phyloP scores from a whole-genome alignment of 2,113 vertebrate species.

The Pituophis catenifer region DNA sequence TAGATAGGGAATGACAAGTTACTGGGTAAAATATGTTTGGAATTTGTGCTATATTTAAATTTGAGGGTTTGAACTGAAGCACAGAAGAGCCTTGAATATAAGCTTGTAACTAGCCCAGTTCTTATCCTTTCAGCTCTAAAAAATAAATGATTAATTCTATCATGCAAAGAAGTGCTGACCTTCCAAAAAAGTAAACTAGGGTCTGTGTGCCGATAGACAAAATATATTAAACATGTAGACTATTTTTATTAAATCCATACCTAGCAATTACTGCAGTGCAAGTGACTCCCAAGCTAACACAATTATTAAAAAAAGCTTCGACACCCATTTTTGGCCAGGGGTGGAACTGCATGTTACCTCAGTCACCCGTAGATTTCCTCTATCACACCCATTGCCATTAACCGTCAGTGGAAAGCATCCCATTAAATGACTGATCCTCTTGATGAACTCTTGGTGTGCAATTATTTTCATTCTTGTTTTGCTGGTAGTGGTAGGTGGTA shows the following conservation, averaged over 20 bases:
- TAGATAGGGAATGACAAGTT: background rate
- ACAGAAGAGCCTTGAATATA: background rate
- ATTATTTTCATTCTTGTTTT: background rate
- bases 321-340: conserved; percentile 31
- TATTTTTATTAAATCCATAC: conserved; percentile 40
- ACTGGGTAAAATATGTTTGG: background rate
- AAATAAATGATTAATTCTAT: background rate
- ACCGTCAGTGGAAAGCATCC: background rate
- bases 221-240: background rate
- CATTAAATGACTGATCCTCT: background rate
- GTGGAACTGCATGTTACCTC: background rate
- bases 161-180: background rate
- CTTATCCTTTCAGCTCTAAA: background rate
- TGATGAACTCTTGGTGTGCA: background rate
- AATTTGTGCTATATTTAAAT: background rate
- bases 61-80: accelerated
- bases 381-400: accelerated
- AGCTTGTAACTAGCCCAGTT: too few species aligned
- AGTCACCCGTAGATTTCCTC: conserved; percentile 29
- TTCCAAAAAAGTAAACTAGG: background rate
- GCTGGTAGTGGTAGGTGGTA: background rate
- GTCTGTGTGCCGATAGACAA: background rate
- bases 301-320: conserved; percentile 21
- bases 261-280: background rate
- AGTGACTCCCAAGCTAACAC: conserved; percentile 37